These are phyloP conservation scores for Ctenicera cuprea DNA, from an alignment of 2,888 invertebrate species.

Conservation along the genomic window DNA sequence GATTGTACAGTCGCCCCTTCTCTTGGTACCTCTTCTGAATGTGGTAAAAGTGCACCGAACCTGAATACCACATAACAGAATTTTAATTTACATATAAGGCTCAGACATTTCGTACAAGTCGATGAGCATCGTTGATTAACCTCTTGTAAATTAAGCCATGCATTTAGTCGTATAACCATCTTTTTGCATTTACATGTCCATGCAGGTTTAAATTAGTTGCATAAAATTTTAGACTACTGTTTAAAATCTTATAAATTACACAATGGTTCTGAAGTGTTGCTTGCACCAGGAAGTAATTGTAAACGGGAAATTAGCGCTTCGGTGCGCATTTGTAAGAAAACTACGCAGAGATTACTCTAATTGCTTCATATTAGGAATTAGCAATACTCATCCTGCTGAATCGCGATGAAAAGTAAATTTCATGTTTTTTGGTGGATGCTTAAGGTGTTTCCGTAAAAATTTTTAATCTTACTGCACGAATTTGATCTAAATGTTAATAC, in stretches of 20 bases:
- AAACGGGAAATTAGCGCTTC: background rate
- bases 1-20: conserved; percentile 16
- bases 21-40: background rate
- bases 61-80: conserved; percentile 2
- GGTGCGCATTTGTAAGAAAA: background rate
- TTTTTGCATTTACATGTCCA: background rate
- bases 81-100: conserved; percentile 2
- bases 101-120: conserved; percentile 13
- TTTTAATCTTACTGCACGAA: background rate
- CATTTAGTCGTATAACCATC: conserved; percentile 2
- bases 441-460: background rate
- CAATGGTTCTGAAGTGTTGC: background rate
- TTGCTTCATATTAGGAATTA: background rate
- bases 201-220: background rate
- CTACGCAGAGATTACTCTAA: background rate
- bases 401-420: conserved; percentile 1
- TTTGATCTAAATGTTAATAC: background rate
- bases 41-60: conserved; percentile 7
- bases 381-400: conserved; percentile 3
- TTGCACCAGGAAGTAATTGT: conserved; percentile 14
- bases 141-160: conserved; percentile 11
- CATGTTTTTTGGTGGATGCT: conserved; percentile 13
- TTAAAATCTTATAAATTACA: conserved; percentile 3
- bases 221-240: background rate
- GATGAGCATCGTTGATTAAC: conserved; percentile 27